Base-by-base conservation (phyloP, 2,797 vertebrate species). In the Myoxocephalus aenaeus region DNA sequence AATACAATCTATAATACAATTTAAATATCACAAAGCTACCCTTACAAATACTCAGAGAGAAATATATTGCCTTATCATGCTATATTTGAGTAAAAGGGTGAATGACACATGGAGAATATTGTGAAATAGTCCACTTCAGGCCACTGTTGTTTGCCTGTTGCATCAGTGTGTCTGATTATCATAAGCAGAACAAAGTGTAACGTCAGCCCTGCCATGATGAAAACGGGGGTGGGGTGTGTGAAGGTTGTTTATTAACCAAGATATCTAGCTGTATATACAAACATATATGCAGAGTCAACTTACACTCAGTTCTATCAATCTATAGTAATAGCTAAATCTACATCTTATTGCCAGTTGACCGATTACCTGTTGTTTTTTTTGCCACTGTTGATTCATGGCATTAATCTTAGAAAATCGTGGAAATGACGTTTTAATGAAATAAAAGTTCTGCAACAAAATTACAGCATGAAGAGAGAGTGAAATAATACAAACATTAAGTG, bases 121-220 rank as follows among this genome's bases (percentile, higher is more conserved):
- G 70, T 71, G 83, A 90, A 89, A 93, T 2, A 64, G 48, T 51
- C 7, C 2, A 18, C 46, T 70, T 68, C 12, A 73, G 71, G 70
- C 65, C 61, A 32, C 61, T 62, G 40, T 56, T 88, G 77, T 94
- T 92, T 93, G 86, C 82, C 63, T 85, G 82, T 93, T 95, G 89
- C 92, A 69, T 84, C 87, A 94, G 50, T 56, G 22, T 87, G 80
- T 94, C 91, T 92, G 87, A 81, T 84, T 65, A 84, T 17, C 74
- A 63, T 64, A 75, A 71, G 56, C 17, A 79, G 93, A 80, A 70
- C 90, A 92, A 90, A 92, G 92, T 90, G 92, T 82, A 92, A 70
- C 25, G 3, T 86, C 69, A 86, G 69, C 67, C 56, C 44, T 64
- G 25, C 22, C 18, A 34, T 72, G 0, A 44, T 25, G 42, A 46